Percentiles rank a stretch among this genome's conserved stretches.
These are phyloP conservation scores for Thalassarche chlororhynchos DNA, from an alignment of 2,113 vertebrate species.

Conservation along the genomic window DNA sequence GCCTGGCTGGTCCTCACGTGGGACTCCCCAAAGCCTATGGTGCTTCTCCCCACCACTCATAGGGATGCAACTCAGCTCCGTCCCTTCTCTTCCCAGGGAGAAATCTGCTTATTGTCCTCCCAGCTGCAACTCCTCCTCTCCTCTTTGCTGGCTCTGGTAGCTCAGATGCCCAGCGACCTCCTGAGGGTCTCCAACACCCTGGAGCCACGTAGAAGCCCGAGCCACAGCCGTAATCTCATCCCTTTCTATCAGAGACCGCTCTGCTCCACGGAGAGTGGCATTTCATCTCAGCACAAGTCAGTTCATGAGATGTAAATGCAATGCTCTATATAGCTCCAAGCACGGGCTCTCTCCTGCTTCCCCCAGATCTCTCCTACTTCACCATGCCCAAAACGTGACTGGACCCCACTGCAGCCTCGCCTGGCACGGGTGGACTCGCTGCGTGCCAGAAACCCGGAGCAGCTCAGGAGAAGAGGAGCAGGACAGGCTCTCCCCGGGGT, in stretches of 20 bases:
- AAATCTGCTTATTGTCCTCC: neutral
- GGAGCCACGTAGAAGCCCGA: neutral
- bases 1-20: neutral
- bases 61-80: neutral
- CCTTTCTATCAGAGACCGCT: neutral
- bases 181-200: neutral
- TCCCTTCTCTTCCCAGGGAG: neutral
- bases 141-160: neutral
- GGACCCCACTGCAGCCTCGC: neutral
- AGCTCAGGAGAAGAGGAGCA: neutral
- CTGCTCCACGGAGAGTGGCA: accelerated
- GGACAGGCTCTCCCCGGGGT: neutral
- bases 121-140: neutral
- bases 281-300: neutral
- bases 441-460: neutral
- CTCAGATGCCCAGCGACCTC: neutral
- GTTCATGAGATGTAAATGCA: neutral
- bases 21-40: neutral
- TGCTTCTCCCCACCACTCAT: neutral
- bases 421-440: neutral
- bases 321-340: neutral
- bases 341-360: neutral
- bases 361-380: neutral
- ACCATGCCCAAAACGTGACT: neutral
- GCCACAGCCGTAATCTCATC: neutral